phyloP scores from a whole-genome alignment of 2,113 vertebrate genomes.

The Vanacampus margaritifer region DNA sequence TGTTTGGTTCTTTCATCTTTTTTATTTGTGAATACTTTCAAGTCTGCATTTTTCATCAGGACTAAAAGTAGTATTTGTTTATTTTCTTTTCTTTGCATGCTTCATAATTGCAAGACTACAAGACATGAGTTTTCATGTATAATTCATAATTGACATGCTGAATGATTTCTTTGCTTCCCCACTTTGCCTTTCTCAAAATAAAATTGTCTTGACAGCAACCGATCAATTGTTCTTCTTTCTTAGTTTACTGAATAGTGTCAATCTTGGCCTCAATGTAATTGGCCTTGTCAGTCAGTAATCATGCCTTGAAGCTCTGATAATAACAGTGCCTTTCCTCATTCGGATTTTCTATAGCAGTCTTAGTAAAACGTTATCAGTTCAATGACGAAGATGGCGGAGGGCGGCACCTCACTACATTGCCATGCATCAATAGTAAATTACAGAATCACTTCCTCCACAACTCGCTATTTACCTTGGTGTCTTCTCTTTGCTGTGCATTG shows the following conservation, averaged over 20 bases:
- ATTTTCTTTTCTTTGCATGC: background rate
- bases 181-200: background rate
- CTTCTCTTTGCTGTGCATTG: constrained; percentile 9
- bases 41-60: background rate
- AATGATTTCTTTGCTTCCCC: background rate
- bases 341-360: constrained; percentile 10
- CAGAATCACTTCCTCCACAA: constrained; percentile 25
- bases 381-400: constrained; percentile 10
- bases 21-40: background rate
- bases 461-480: constrained; percentile 27
- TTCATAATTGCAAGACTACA: background rate
- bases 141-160: background rate
- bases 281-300: constrained; percentile 46
- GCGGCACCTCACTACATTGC: constrained; percentile 5
- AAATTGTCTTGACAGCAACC: constrained; percentile 24
- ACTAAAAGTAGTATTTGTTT: background rate
- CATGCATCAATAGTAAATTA: constrained; percentile 34
- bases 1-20: background rate
- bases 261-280: constrained; percentile 52
- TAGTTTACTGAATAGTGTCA: background rate
- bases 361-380: constrained; percentile 31
- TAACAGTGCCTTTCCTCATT: constrained; percentile 29
- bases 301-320: constrained; percentile 37
- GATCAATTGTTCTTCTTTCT: constrained; percentile 42
- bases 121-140: background rate